Evolutionary conservation across 2,888 invertebrate species (phyloP).

Genomic region (Belgica antarctica): DNA sequence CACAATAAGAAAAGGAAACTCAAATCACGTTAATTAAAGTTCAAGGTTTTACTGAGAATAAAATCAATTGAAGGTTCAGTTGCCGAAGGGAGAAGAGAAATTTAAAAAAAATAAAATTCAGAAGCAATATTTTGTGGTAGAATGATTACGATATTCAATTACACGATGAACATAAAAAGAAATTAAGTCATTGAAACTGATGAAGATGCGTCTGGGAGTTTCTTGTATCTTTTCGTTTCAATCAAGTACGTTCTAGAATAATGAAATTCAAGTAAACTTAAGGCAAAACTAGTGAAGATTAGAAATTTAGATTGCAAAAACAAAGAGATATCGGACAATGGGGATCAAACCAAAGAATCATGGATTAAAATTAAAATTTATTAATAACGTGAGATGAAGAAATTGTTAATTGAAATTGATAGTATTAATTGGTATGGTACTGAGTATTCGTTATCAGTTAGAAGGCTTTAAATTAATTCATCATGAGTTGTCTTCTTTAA

Average conservation of each 20-base stretch:
- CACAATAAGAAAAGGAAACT: too few relatives aligned
- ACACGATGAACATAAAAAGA: background rate
- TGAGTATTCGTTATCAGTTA: slow-evolving; percentile 35
- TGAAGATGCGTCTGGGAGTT: background rate
- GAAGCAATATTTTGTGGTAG: slow-evolving; percentile 44
- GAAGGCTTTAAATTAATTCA: slow-evolving; percentile 39
- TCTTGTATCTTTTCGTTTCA: background rate
- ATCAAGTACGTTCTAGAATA: slow-evolving; percentile 19
- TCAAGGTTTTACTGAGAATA: background rate
- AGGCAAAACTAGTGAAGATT: background rate
- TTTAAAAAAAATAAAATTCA: slow-evolving; percentile 10
- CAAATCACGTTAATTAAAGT: background rate
- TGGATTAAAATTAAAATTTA: slow-evolving; percentile 39
- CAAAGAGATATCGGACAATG: slow-evolving; percentile 27
- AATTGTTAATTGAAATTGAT: slow-evolving; percentile 40
- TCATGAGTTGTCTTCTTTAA: background rate
- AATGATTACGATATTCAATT: slow-evolving; percentile 27
- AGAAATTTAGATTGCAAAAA: slow-evolving; percentile 16
- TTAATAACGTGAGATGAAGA: background rate
- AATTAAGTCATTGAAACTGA: background rate
- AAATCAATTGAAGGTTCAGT: slow-evolving; percentile 10
- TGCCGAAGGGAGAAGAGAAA: background rate
- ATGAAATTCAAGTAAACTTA: slow-evolving; percentile 25
- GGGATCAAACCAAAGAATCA: slow-evolving; percentile 43
- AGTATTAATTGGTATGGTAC: slow-evolving; percentile 43